Evolutionary conservation across 2,888 invertebrate genomes (phyloP), one percentile per base, ranked within the genome.

Genomic region (Agriotes lineatus): DNA sequence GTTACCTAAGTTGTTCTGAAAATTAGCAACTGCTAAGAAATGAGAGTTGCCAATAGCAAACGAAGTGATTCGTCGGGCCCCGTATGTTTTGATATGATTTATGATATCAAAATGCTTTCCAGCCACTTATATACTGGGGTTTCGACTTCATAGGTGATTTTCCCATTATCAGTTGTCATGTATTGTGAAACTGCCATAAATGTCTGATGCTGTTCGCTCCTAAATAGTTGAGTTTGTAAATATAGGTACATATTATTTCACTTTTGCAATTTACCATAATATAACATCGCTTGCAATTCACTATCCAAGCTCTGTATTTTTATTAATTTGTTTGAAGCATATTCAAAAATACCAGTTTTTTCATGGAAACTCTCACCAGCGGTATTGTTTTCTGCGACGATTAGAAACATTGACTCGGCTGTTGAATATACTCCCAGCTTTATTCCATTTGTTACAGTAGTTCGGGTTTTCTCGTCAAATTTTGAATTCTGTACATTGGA

Each of bases 81-180:
- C 86, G 54, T 82, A 81, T 54, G 86, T 84, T 10, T 84, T 82
- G 37, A 87, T 82, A 22, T 81, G 74, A 20, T 88, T 87, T 2
- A 87, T 77, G 1, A 83, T 77, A 78, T 88, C 88, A 75, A 90
- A 90, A 67, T 88, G 85, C 35, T 84, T 83, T 2, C 87, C 87
- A 84, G 81, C 88, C 88, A 90, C 68, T 84, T 85, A 72, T 86
- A 90, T 65, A 88, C 82, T 2, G 84, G 85, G 76, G 75, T 75
- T 19, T 76, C 59, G 9, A 70, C 71, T 71, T 79, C 77, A 59
- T 76, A 79, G 30, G 50, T 62, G n/a, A 33, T 44, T 30, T 65
- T 50, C 54, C 58, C 48, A 39, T 67, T 56, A 30, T 67, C 52
- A 45, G 59, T 33, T 2, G 16, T 10, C 50, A 35, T 54, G 16